Evolutionary conservation across 2,113 vertebrate genomes (phyloP).

Genomic region (Scomber japonicus): DNA sequence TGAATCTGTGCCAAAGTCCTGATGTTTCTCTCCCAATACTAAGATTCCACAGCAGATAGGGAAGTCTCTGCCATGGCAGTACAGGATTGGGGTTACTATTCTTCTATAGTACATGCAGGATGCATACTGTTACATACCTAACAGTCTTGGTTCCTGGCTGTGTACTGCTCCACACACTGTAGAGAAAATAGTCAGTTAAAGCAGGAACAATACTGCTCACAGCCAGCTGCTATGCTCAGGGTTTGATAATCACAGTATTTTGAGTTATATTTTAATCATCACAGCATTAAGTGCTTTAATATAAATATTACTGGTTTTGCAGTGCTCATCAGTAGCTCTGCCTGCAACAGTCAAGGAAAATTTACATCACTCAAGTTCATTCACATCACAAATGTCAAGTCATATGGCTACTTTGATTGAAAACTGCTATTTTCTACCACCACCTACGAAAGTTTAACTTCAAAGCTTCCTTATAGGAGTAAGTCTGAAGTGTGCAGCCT

Average conservation of each 20-base stretch:
- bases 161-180: background rate
- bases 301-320: fast-evolving
- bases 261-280: slow-evolving; percentile 70
- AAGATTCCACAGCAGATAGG: slow-evolving; percentile 77
- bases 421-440: background rate
- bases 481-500: slow-evolving; percentile 62
- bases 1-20: slow-evolving; percentile 85
- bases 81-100: slow-evolving; percentile 74
- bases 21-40: slow-evolving; percentile 79
- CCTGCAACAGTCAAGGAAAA: slow-evolving; percentile 8
- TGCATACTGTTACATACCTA: background rate
- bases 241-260: slow-evolving; percentile 32
- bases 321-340: background rate
- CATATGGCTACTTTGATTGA: too few species aligned
- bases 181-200: slow-evolving; percentile 1
- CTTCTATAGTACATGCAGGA: background rate
- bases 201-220: fast-evolving
- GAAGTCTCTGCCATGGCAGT: slow-evolving; percentile 78
- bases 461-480: background rate
- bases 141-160: fast-evolving
- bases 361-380: too few species aligned
- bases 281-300: background rate
- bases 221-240: slow-evolving; percentile 40
- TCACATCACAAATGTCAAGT: too few species aligned
- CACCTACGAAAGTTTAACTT: background rate